Conservation (phyloP, 2,888 invertebrate genomes). For the Lordiphosa andalusiaca region DNA sequence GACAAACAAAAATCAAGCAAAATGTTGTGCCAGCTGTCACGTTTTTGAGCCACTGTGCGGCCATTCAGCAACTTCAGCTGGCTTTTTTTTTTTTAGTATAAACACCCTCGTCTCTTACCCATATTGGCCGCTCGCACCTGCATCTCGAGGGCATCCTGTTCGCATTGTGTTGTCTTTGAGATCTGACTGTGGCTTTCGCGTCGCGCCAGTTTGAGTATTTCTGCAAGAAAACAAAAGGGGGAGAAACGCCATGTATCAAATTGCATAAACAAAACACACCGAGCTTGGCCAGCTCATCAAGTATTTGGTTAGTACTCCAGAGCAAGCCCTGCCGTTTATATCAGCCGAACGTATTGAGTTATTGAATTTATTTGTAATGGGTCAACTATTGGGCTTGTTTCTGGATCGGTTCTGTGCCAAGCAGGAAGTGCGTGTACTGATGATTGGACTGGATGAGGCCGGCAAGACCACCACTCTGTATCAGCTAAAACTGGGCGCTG, state of each 20-base stretch:
- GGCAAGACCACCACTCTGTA: constrained; percentile 77
- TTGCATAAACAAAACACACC: no score
- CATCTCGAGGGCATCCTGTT: constrained; percentile 97
- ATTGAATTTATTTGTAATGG: background rate
- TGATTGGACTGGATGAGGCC: constrained; percentile 40
- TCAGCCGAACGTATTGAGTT: background rate
- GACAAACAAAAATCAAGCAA: no score
- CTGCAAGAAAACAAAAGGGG: constrained; percentile 81
- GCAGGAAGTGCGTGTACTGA: constrained; percentile 48
- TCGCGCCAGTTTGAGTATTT: constrained; percentile 93
- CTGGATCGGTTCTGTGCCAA: constrained; percentile 56
- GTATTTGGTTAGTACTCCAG: no score
- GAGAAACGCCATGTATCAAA: background rate
- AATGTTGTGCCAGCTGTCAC: no score
- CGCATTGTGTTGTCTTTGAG: constrained; percentile 93
- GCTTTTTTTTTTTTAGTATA: no score
- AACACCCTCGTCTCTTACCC: constrained; percentile 78
- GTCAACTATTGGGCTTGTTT: constrained; percentile 25
- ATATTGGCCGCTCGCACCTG: constrained; percentile 98
- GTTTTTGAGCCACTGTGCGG: no score
- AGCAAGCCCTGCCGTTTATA: no score
- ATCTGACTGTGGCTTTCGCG: constrained; percentile 95
- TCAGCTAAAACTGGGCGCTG: constrained; percentile 68
- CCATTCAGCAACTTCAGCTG: no score
- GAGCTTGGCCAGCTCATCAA: no score